Percentiles rank a stretch among this genome's conserved stretches.
phyloP scores from a whole-genome alignment of 2,888 invertebrate species.

The Heliconius aoede region DNA sequence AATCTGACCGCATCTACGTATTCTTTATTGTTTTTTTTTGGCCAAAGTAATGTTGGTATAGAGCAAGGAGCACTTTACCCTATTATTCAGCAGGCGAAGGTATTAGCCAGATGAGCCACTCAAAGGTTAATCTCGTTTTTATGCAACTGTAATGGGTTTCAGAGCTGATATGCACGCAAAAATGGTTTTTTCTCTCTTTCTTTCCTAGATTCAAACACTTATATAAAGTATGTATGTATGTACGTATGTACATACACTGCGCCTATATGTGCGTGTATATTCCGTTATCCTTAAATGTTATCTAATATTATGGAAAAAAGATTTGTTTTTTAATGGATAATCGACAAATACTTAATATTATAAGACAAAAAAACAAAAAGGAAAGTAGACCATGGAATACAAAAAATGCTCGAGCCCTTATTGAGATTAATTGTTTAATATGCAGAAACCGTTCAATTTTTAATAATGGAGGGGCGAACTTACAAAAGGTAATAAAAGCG shows the following conservation, averaged over 20 bases:
- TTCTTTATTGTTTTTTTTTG: background rate
- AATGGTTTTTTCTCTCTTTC: too few species aligned
- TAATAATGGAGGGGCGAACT: background rate
- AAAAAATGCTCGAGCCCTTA: background rate
- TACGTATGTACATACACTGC: background rate
- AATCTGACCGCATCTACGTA: too few species aligned
- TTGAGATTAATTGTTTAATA: constrained; percentile 6
- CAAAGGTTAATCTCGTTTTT: constrained; percentile 28
- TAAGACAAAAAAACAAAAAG: background rate
- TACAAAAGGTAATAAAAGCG: background rate
- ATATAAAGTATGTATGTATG: background rate
- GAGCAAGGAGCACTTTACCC: constrained; percentile 25
- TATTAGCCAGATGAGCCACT: constrained; percentile 23
- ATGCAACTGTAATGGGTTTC: constrained; percentile 10
- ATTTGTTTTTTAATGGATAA: too few species aligned
- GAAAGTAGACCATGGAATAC: background rate
- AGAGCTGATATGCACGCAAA: constrained; percentile 13
- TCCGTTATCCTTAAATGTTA: background rate
- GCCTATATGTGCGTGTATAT: background rate
- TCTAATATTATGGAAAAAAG: background rate
- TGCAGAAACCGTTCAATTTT: constrained; percentile 9
- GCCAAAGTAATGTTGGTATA: constrained; percentile 15
- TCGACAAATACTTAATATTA: background rate
- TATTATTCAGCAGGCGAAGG: constrained; percentile 18
- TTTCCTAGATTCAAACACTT: too few species aligned